Percentiles rank a stretch among this genome's conserved stretches.
phyloP scores from a whole-genome alignment of 2,797 vertebrate species.

The Catamblyrhynchus diadema region DNA sequence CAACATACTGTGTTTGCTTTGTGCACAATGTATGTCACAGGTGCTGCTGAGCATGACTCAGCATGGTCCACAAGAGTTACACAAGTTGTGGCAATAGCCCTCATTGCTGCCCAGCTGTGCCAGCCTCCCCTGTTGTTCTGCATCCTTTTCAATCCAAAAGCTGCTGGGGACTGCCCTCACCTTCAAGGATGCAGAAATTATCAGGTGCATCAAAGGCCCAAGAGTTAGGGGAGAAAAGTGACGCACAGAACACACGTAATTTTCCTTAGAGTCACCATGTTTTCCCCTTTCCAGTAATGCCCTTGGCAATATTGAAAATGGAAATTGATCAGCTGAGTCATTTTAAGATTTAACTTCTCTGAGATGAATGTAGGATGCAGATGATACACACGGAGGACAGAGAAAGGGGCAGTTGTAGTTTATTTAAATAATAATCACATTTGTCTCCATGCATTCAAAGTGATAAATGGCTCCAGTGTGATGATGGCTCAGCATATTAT shows the following conservation, averaged over 20 bases:
- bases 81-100: background rate
- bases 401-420: constrained; percentile 42
- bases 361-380: constrained; percentile 10
- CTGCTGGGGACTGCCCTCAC: background rate
- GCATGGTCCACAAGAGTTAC: background rate
- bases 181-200: background rate
- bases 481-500: constrained; percentile 71
- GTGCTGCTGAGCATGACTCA: background rate
- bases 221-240: background rate
- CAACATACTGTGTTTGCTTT: background rate
- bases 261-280: background rate
- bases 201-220: constrained; percentile 6
- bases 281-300: background rate
- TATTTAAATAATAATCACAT: constrained; percentile 72
- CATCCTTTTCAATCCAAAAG: background rate
- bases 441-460: constrained; percentile 46
- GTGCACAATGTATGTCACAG: background rate
- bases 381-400: constrained; percentile 21
- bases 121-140: background rate
- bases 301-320: constrained; percentile 22
- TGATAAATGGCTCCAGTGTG: constrained; percentile 66
- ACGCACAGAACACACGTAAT: background rate
- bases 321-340: constrained; percentile 27
- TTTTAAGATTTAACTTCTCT: constrained; percentile 30
- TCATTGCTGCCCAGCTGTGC: background rate